Percentiles rank a stretch among this genome's conserved stretches.
phyloP scores from a whole-genome alignment of 2,888 invertebrate genomes.

The Alviniconcha strummeri region DNA sequence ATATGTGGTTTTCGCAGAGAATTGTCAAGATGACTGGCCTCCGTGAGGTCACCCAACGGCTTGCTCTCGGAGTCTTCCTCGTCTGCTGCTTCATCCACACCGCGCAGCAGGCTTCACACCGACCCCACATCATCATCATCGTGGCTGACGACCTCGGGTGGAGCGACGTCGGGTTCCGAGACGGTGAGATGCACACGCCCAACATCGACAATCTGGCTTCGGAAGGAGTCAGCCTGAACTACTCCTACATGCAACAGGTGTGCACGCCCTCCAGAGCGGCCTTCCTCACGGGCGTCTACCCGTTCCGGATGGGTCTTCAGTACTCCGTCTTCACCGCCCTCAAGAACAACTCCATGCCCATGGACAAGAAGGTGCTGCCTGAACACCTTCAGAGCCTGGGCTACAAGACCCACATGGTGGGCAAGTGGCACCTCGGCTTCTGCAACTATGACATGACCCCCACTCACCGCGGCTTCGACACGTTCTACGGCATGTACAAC shows the following conservation, averaged over 20 bases:
- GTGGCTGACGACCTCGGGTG: slow-evolving; percentile 12
- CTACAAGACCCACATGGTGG: slow-evolving; percentile 26
- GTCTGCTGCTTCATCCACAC: background rate
- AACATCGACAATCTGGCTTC: slow-evolving; percentile 68
- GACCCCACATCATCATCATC: slow-evolving; percentile 24
- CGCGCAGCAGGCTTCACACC: background rate
- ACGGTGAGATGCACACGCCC: slow-evolving; percentile 60
- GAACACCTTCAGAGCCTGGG: slow-evolving; percentile 14
- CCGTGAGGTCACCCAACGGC: background rate
- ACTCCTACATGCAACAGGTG: slow-evolving; percentile 72
- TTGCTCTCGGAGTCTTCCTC: background rate
- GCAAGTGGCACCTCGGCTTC: slow-evolving; percentile 33
- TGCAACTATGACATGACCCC: slow-evolving; percentile 25
- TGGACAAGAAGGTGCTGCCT: slow-evolving; percentile 43
- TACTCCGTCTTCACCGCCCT: slow-evolving; percentile 21
- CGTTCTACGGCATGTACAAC: slow-evolving; percentile 51
- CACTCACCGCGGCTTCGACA: slow-evolving; percentile 19
- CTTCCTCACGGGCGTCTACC: slow-evolving; percentile 74
- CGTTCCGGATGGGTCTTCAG: slow-evolving; percentile 40
- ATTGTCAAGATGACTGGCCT: slow-evolving; percentile 48
- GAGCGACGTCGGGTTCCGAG: slow-evolving; percentile 2
- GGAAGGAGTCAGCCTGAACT: slow-evolving; percentile 67
- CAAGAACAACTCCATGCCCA: slow-evolving; percentile 19
- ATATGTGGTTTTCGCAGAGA: background rate
- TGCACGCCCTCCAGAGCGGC: slow-evolving; percentile 75